Conservation (phyloP, 2,113 vertebrate species). For the Zootoca vivipara region DNA sequence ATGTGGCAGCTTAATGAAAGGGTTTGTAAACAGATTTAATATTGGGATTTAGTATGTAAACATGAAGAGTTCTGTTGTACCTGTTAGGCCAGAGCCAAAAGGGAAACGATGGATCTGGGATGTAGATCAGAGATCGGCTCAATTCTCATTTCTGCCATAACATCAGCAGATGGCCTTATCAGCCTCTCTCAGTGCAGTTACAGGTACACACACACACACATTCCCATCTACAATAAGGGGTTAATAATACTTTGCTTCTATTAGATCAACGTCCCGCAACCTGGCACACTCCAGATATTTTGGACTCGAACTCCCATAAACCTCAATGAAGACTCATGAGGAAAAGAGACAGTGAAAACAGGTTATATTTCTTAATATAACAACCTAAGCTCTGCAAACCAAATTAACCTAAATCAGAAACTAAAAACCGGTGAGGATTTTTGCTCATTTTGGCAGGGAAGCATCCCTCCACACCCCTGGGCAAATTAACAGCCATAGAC, state of each 20-base stretch:
- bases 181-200: background rate
- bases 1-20: constrained; percentile 29
- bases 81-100: constrained; percentile 5
- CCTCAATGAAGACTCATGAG: too few relatives aligned
- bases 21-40: constrained; percentile 35
- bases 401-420: too few relatives aligned
- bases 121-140: background rate
- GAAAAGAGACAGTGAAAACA: too few relatives aligned
- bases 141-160: too few relatives aligned
- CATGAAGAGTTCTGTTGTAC: constrained; percentile 4
- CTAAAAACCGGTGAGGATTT: too few relatives aligned
- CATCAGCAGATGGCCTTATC: background rate
- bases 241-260: background rate
- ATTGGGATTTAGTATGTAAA: constrained; percentile 27
- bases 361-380: too few relatives aligned
- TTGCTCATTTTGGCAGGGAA: too few relatives aligned
- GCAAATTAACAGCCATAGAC: too few relatives aligned
- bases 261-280: background rate
- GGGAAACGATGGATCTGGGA: background rate
- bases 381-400: too few relatives aligned
- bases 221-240: background rate
- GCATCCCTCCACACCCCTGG: too few relatives aligned
- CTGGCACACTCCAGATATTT: too few relatives aligned
- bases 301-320: too few relatives aligned
- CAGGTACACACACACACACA: background rate